phyloP scores from a whole-genome alignment of 1,140 invertebrate genomes.

The honey bee (Apis mellifera) region Amel_HAv3.1 CM009934.2:9878501-9879000 shows the following conservation, averaged over 20 bases:
- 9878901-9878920: constrained; percentile 57
- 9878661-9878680: too few relatives aligned
- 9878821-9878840: constrained; percentile 44
- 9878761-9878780: background rate
- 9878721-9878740: background rate
- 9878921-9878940: constrained; percentile 42
- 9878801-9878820: constrained; percentile 26
- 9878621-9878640: too few relatives aligned
- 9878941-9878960: constrained; percentile 43
- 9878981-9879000: background rate
- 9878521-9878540: too few relatives aligned
- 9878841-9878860: constrained; percentile 58
- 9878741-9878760: background rate
- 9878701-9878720: too few relatives aligned
- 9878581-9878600: too few relatives aligned
- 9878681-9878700: too few relatives aligned
- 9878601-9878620: too few relatives aligned
- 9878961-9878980: constrained; percentile 35
- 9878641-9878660: too few relatives aligned
- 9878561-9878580: too few relatives aligned
- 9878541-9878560: too few relatives aligned
- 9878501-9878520: too few relatives aligned
- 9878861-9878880: constrained; percentile 58
- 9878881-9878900: constrained; percentile 63
- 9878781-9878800: constrained; percentile 8